phyloP scores from a whole-genome alignment of 2,797 vertebrate genomes.

The Spheniscus humboldti region DNA sequence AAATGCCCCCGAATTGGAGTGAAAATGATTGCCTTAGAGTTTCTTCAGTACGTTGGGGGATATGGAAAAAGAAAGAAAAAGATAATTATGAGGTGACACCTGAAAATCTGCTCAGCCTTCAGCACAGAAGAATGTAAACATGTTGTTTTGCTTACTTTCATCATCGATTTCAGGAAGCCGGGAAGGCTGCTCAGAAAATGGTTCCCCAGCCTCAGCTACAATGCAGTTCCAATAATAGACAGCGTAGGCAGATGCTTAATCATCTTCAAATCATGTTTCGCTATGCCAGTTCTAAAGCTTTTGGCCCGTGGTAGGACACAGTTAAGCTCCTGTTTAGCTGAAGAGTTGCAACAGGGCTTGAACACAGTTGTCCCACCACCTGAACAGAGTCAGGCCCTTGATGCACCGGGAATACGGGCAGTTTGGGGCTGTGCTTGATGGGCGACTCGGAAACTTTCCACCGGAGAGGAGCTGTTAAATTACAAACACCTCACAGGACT shows the following conservation, averaged over 20 bases:
- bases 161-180: background rate
- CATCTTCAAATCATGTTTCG: background rate
- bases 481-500: background rate
- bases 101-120: background rate
- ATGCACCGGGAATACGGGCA: rapidly evolving
- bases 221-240: constrained; percentile 19
- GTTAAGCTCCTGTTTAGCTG: constrained; percentile 33
- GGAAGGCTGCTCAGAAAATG: background rate
- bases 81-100: background rate
- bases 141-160: background rate
- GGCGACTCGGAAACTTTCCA: background rate
- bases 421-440: background rate
- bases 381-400: rapidly evolving
- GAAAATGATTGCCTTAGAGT: rapidly evolving
- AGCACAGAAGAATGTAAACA: background rate
- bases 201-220: background rate
- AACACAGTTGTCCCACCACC: background rate
- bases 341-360: background rate
- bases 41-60: background rate
- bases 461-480: background rate
- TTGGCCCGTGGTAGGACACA: constrained; percentile 2
- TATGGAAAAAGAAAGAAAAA: background rate
- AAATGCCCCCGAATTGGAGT: rapidly evolving
- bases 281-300: constrained; percentile 1
- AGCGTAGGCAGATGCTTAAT: background rate